Evolutionary conservation across 2,888 invertebrate species (phyloP).

Genomic region (Choristoneura rosaceana): DNA sequence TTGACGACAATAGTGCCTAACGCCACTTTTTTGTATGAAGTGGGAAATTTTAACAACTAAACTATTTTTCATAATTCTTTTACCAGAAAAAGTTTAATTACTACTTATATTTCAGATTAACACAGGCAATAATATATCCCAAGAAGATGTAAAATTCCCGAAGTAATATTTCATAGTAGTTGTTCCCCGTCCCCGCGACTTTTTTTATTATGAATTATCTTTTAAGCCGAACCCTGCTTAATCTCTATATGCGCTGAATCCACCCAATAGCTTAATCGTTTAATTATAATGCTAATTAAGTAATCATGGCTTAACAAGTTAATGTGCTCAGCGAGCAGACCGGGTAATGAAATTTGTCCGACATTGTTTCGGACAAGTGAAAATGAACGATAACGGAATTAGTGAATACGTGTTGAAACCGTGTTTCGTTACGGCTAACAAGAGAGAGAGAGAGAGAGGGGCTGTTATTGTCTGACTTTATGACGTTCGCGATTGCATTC

Average conservation of each 20-base stretch:
- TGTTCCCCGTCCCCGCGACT: too few species aligned
- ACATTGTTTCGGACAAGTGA: conserved; percentile 20
- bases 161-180: too few species aligned
- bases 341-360: conserved; percentile 27
- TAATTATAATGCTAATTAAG: conserved; percentile 18
- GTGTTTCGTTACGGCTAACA: background rate
- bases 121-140: too few species aligned
- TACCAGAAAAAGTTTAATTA: too few species aligned
- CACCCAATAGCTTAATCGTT: conserved; percentile 5
- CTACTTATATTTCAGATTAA: too few species aligned
- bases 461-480: too few species aligned
- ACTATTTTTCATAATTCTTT: too few species aligned
- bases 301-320: conserved; percentile 19
- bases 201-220: background rate
- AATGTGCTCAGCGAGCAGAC: conserved; percentile 18
- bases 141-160: too few species aligned
- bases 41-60: too few species aligned
- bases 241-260: background rate
- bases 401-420: conserved; percentile 2
- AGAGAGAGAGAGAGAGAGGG: background rate
- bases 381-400: conserved; percentile 9
- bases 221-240: background rate
- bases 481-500: too few species aligned
- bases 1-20: too few species aligned
- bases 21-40: too few species aligned